phyloP scores from a whole-genome alignment of 2,113 vertebrate species.

The Forbesichthys papilliferus region DNA sequence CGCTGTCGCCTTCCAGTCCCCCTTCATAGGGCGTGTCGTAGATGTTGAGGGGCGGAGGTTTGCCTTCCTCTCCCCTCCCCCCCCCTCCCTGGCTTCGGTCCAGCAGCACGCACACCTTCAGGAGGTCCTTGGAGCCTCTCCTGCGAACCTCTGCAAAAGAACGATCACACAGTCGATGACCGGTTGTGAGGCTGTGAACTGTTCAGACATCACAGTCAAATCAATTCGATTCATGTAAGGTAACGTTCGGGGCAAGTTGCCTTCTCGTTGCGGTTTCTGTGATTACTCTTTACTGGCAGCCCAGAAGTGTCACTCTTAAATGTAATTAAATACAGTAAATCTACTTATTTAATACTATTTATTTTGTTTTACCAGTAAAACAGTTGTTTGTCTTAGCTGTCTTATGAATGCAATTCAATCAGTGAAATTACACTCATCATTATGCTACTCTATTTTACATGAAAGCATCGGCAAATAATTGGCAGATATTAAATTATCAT shows the following conservation, averaged over 20 bases:
- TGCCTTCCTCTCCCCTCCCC: constrained; percentile 48
- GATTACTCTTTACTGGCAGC: not conserved
- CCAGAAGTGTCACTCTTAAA: not conserved
- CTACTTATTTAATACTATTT: too few relatives aligned
- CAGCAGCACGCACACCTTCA: constrained; percentile 87
- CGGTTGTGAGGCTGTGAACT: not conserved
- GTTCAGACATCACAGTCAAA: too few relatives aligned
- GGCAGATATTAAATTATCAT: too few relatives aligned
- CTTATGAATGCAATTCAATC: too few relatives aligned
- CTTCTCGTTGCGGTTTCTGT: not conserved
- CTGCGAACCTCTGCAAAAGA: constrained; percentile 84
- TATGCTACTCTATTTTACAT: too few relatives aligned
- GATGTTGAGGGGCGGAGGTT: constrained; percentile 69
- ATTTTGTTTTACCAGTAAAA: too few relatives aligned
- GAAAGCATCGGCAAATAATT: too few relatives aligned
- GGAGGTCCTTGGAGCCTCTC: constrained; percentile 90
- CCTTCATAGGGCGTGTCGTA: constrained; percentile 79
- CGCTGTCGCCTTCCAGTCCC: constrained; percentile 64
- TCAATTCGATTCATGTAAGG: too few relatives aligned
- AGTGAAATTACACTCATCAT: too few relatives aligned
- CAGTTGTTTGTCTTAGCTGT: too few relatives aligned
- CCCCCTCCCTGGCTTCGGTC: constrained; percentile 72
- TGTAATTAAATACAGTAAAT: too few relatives aligned
- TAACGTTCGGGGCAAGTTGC: too few relatives aligned
- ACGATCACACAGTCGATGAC: not conserved